Conservation (phyloP, 2,797 vertebrate genomes). For the Peromyscus nudipes region DNA sequence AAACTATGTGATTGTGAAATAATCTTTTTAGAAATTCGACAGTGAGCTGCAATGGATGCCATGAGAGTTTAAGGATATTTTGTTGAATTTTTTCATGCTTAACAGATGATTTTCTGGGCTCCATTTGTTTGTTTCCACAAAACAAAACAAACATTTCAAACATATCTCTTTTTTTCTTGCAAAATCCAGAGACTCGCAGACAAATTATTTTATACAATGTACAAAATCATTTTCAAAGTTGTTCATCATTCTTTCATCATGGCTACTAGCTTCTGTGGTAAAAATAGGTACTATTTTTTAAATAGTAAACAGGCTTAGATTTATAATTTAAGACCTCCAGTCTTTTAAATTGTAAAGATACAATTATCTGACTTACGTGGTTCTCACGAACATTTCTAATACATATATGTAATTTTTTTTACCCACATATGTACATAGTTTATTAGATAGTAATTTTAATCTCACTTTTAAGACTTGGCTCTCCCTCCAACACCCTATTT, state of each 20-base stretch:
- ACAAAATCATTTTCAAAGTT: slow-evolving; percentile 37
- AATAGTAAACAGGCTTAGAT: slow-evolving; percentile 30
- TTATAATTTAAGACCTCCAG: slow-evolving; percentile 34
- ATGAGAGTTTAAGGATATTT: slow-evolving; percentile 35
- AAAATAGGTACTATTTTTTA: background rate
- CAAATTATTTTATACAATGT: background rate
- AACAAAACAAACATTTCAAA: slow-evolving; percentile 19
- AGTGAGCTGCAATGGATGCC: slow-evolving; percentile 45
- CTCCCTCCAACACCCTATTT: slow-evolving; percentile 12
- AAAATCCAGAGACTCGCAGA: slow-evolving; percentile 28
- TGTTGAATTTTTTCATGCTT: slow-evolving; percentile 50
- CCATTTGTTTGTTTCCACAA: slow-evolving; percentile 22
- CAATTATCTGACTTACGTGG: background rate
- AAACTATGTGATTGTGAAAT: slow-evolving; percentile 66
- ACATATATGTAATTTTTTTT: background rate
- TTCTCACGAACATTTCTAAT: slow-evolving; percentile 43
- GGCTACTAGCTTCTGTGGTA: background rate
- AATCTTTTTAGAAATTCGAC: slow-evolving; percentile 56
- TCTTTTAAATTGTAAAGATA: slow-evolving; percentile 25
- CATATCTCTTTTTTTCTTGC: background rate
- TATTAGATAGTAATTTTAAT: slow-evolving; percentile 58
- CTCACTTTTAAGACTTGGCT: slow-evolving; percentile 1
- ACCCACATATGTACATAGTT: background rate
- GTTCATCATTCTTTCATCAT: background rate
- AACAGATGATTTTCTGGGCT: slow-evolving; percentile 51